Conservation (phyloP, 2,113 vertebrate species). For the Paratilapia polleni region DNA sequence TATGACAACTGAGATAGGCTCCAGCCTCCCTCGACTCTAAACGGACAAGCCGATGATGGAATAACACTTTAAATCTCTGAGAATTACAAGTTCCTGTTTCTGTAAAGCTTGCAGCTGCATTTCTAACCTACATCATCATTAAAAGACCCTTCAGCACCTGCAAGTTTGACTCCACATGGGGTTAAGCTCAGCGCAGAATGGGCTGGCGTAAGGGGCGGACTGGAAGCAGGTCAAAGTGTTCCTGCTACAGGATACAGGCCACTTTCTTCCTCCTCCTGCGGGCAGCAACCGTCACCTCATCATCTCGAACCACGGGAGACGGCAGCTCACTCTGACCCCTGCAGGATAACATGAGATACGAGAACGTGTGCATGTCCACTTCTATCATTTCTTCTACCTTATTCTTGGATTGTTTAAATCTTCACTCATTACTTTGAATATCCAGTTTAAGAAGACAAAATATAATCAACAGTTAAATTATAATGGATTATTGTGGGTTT, state of each 20-base stretch:
- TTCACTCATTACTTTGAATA: too few species aligned
- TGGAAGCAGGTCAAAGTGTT: background rate
- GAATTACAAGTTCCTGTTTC: background rate
- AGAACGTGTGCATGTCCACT: background rate
- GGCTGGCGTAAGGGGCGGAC: background rate
- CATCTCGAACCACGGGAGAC: slow-evolving; percentile 82
- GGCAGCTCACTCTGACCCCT: slow-evolving; percentile 68
- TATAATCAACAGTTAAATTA: too few species aligned
- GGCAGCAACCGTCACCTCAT: slow-evolving; percentile 79
- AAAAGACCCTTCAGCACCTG: background rate
- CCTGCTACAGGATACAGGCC: slow-evolving; percentile 86
- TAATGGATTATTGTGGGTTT: background rate
- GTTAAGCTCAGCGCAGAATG: background rate
- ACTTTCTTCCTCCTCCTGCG: slow-evolving; percentile 84
- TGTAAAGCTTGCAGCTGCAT: background rate
- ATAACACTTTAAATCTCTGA: background rate
- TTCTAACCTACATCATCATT: background rate
- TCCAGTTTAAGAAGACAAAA: too few species aligned
- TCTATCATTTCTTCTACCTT: too few species aligned
- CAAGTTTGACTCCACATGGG: too few species aligned
- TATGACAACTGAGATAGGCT: too few species aligned
- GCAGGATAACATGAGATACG: background rate
- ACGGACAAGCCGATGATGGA: background rate
- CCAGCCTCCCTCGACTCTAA: too few species aligned
- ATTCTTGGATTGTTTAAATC: too few species aligned